Conservation (phyloP, 1,140 invertebrate genomes). For the Lepidotrigona ventralis region DNA sequence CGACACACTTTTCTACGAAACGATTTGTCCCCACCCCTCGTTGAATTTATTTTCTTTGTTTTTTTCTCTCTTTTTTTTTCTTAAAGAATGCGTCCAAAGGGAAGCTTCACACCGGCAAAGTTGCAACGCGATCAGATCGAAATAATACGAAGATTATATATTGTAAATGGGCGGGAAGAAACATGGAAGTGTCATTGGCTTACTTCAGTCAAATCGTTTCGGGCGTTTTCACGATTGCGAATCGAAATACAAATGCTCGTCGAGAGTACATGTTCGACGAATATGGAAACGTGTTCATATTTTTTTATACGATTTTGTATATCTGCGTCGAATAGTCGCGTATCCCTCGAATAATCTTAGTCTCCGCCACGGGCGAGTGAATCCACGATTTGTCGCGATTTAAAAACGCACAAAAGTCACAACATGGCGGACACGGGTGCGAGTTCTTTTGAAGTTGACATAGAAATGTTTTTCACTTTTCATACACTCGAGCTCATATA, state of each 20-base stretch:
- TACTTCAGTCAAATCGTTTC: not conserved
- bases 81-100: constrained; percentile 2
- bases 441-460: not conserved
- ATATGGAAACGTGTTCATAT: constrained; percentile 12
- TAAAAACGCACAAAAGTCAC: constrained; percentile 38
- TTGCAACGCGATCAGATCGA: not conserved
- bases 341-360: not conserved
- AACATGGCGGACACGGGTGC: not conserved
- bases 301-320: constrained; percentile 44
- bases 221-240: constrained; percentile 1
- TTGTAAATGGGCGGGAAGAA: not conserved
- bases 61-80: not conserved
- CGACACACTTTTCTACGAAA: constrained; percentile 3
- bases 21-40: not conserved
- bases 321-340: constrained; percentile 1
- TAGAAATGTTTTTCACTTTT: constrained; percentile 43
- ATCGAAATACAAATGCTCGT: constrained; percentile 1
- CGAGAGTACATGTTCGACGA: not conserved
- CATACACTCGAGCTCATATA: not conserved
- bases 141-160: not conserved
- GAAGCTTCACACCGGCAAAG: not conserved
- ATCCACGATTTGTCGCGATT: constrained; percentile 7
- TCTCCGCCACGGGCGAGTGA: too few relatives aligned
- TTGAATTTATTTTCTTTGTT: not conserved
- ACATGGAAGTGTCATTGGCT: not conserved